Conservation (phyloP, 1,140 invertebrate genomes). For the Panagrolaimus sp. region DNA sequence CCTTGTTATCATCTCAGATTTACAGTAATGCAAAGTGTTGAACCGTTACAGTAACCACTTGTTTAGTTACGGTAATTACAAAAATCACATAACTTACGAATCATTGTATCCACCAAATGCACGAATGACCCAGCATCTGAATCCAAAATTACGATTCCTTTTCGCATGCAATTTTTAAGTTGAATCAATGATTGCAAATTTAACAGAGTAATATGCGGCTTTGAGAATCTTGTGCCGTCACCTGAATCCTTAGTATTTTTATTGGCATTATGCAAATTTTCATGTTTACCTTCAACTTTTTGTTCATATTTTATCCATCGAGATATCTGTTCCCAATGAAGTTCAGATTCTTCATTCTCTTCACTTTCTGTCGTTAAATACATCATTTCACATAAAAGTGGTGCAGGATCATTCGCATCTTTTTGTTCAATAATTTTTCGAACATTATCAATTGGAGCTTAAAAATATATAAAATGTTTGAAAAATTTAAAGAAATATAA, state of each 20-base stretch:
- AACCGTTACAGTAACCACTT: no score
- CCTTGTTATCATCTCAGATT: no score
- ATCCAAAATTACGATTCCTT: slow-evolving; percentile 37
- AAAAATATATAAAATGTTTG: background rate
- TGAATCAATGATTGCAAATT: slow-evolving; percentile 31
- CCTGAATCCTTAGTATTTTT: no score
- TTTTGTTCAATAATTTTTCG: slow-evolving; percentile 31
- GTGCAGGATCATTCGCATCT: slow-evolving; percentile 14
- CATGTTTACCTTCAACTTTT: slow-evolving; percentile 45
- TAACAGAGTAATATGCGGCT: slow-evolving; percentile 43
- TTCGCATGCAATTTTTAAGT: slow-evolving; percentile 37
- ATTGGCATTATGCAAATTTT: no score
- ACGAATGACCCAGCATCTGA: slow-evolving; percentile 29
- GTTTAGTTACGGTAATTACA: no score
- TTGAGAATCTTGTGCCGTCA: slow-evolving; percentile 48
- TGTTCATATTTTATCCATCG: slow-evolving; percentile 48
- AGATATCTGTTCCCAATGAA: slow-evolving; percentile 30
- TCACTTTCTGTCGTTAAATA: slow-evolving; percentile 34
- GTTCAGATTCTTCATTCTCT: slow-evolving; percentile 17
- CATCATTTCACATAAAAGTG: slow-evolving; percentile 48
- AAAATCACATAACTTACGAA: background rate
- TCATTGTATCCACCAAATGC: slow-evolving; percentile 34
- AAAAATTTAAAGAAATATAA: background rate
- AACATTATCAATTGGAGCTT: slow-evolving; percentile 47
- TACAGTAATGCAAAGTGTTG: no score